Base-by-base conservation (phyloP, 2,888 invertebrate genomes). In the Horisme vitalbata region DNA sequence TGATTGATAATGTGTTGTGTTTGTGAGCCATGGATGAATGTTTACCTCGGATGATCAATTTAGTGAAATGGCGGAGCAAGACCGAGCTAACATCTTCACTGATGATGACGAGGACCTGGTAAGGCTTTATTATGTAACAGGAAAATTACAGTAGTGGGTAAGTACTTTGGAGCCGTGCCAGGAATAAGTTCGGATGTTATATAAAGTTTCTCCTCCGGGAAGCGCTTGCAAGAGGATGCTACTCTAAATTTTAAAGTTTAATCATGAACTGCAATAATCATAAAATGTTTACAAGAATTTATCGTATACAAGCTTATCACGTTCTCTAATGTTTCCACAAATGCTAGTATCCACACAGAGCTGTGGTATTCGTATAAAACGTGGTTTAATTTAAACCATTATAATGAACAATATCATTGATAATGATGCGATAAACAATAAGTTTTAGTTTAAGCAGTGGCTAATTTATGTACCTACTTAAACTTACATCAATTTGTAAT, bases 71-170 rank as follows among this genome's bases (percentile, higher is more conserved):
- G 85, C 87, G 71, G 70, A 79, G 53, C 82, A 81, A 71, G 87
- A 88, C 38, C 69, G 83, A 61, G 79, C 75, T 36, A 88, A 87
- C 48, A 85, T 88, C 65, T 86, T 88, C 63, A 60, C 83, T 15
- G 88, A 88, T 57, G 84, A 86, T 54, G 86, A 87, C 59, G 88
- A 89, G 71, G 88, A 89, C 51, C 65, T 89, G 86, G 88, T 88
- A 61, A 75, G 86, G 66, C 50, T 52, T 33, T 37, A 50, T 74
- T 75, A 73, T 65, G 49, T 70, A 75, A 72, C 62, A 59, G 57
- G 59, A 65, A 57, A 63, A 76, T 77, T 71, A 67, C 70, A 66
- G n/a, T n/a, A n/a, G n/a, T n/a, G 6, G 5, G 64, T 62, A 20
- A 28, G 20, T 27, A 26, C 41, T 60, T 75, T 78, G 79, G 78